These are phyloP conservation scores for Spilogale gracilis DNA, from an alignment of 2,113 vertebrate genomes.

Conservation along the genomic window DNA sequence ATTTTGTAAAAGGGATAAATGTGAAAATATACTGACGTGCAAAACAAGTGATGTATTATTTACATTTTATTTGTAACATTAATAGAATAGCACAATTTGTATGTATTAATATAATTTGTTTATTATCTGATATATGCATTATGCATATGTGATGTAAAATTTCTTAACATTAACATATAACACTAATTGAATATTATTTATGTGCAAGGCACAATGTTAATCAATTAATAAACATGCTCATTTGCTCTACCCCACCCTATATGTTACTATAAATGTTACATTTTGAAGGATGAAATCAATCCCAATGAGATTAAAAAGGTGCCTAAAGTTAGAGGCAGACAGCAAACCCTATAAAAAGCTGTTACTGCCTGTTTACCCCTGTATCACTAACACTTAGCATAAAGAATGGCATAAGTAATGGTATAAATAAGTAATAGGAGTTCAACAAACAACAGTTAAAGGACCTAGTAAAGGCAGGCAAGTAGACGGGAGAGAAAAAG, in stretches of 20 bases:
- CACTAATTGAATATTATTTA: constrained; percentile 2
- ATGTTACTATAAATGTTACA: neutral
- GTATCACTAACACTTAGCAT: neutral
- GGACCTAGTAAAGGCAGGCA: neutral
- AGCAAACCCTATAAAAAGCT: neutral
- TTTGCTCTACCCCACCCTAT: neutral
- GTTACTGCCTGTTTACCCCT: neutral
- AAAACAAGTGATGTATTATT: neutral
- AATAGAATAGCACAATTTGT: neutral
- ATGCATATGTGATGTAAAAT: neutral
- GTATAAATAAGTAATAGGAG: neutral
- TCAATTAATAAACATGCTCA: neutral
- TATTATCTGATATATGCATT: neutral
- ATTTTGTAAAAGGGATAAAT: constrained; percentile 25
- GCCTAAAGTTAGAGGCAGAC: neutral
- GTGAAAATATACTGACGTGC: neutral
- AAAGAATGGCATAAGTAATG: neutral
- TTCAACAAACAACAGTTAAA: neutral
- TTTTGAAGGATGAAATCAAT: constrained; percentile 19
- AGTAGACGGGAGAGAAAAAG: neutral
- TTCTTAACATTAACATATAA: neutral
- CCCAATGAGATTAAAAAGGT: constrained; percentile 25
- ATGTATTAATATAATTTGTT: neutral
- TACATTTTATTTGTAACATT: neutral
- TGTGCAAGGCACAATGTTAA: neutral